A percentile compares a stretch with the other conserved stretches of the same genome.
Conservation (phyloP, 2,888 invertebrate species). For the Eubasilissa splendida region DNA sequence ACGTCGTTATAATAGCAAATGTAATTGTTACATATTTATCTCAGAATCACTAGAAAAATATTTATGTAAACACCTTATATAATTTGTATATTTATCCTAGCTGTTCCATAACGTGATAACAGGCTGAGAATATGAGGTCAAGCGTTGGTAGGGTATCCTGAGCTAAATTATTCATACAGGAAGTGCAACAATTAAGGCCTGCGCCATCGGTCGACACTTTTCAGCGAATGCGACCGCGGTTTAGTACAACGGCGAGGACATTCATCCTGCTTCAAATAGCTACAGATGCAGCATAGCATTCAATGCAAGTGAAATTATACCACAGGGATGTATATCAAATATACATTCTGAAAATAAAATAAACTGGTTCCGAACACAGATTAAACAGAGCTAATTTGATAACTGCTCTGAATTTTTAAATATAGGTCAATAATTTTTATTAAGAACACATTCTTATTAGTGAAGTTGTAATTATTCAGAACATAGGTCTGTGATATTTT, state of each 20-base stretch:
- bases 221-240: no score
- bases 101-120: background rate
- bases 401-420: no score
- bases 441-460: no score
- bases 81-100: background rate
- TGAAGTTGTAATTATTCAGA: no score
- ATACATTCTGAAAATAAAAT: no score
- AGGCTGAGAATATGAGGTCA: slow-evolving; percentile 4
- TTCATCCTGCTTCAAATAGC: background rate
- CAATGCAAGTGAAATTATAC: no score
- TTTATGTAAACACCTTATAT: background rate
- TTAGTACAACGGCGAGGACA: background rate
- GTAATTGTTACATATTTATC: background rate
- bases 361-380: no score
- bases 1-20: background rate
- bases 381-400: no score
- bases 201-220: slow-evolving; percentile 5
- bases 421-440: no score
- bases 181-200: slow-evolving; percentile 7
- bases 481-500: no score
- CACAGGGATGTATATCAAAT: no score
- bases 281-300: background rate
- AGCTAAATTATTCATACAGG: slow-evolving; percentile 7
- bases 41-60: background rate
- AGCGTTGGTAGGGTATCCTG: slow-evolving; percentile 16